Base-by-base conservation (phyloP, 2,888 invertebrate species). In the Autographa pulchrina region DNA sequence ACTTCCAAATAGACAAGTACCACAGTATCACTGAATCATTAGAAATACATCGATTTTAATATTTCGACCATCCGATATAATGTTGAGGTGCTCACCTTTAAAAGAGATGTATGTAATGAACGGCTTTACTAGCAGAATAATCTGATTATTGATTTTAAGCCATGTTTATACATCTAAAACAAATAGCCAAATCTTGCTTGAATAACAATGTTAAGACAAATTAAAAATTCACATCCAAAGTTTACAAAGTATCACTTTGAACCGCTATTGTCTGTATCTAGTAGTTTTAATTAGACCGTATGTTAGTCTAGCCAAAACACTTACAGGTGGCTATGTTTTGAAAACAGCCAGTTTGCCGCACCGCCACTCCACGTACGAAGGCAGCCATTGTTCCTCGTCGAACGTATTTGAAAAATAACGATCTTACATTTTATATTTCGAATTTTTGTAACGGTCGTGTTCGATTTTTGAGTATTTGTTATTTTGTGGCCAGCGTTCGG, bases 301-400 rank as follows among this genome's bases (percentile, higher is more conserved):
- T 67, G 65, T 72, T 76, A 71, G 75, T 77, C 81, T 82, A 85
- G 85, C 82, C 82, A 87, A 77, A 82, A 83, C 84, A 85, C 52
- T 67, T 72, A 81, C 73, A 84, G 81, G 81, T 80, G 77, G 70
- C 43, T 64, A 79, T 88, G 87, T 88, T 88, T 83, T 87, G 65
- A 87, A 83, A 88, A 88, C 87, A 85, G 68, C 62, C 59, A 68
- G 70, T 41, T 52, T 25, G 77, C 59, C 61, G 62, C 58, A 25
- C 18, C 66, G 60, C 52, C 68, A 67, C 63, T 62, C 71, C 25
- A 62, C 76, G 86, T 86, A 64, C 70, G 72, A 70, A 78, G 71
- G 48, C 71, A 41, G 73, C 87, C 83, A 88, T 90, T 89, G 88
- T 90, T 78, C 80, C 78, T 78, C 72, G 83, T 80, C 80, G 76